Percentiles rank a stretch among this genome's conserved stretches.
These are phyloP conservation scores for Aplidium turbinatum DNA, from an alignment of 23 tunicate species.

Conservation along the genomic window DNA sequence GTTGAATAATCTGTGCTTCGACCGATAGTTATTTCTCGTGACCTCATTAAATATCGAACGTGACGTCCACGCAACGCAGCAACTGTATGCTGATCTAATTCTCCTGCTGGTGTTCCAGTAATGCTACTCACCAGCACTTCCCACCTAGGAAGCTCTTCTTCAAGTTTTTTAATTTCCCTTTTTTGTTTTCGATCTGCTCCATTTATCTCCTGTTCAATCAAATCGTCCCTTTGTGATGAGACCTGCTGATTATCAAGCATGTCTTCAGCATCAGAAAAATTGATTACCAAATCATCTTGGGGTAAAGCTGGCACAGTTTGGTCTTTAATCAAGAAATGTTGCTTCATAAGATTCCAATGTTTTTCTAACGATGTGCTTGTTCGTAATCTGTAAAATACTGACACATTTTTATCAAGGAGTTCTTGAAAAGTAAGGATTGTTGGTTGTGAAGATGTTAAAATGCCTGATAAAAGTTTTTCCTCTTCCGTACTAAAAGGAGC, in stretches of 20 bases:
- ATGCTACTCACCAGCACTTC: conserved; percentile 58
- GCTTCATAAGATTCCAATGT: conserved; percentile 72
- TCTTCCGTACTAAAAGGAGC: conserved; percentile 74
- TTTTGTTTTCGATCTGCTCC: conserved; percentile 74
- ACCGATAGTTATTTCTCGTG: conserved; percentile 76
- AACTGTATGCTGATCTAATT: conserved; percentile 76
- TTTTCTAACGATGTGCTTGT: conserved; percentile 39
- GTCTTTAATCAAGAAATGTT: conserved; percentile 55
- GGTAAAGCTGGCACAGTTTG: conserved; percentile 55
- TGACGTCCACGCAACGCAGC: conserved; percentile 68
- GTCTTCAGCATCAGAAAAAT: conserved; percentile 79
- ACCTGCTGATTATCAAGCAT: conserved; percentile 63
- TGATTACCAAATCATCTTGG: conserved; percentile 53
- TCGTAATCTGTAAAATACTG: conserved; percentile 37
- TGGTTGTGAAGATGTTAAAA: conserved; percentile 38
- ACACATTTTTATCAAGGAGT: conserved; percentile 35
- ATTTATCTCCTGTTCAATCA: conserved; percentile 46
- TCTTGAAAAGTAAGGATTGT: conserved; percentile 43
- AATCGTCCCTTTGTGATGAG: conserved; percentile 43
- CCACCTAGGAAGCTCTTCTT: conserved; percentile 82
- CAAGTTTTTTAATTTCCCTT: conserved; percentile 67
- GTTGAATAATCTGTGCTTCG: conserved; percentile 55
- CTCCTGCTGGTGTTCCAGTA: conserved; percentile 52
- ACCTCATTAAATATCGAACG: conserved; percentile 77
- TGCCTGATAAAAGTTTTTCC: conserved; percentile 54